Conservation (phyloP, 2,113 vertebrate species). For the Brienomyrus longianalis region DNA sequence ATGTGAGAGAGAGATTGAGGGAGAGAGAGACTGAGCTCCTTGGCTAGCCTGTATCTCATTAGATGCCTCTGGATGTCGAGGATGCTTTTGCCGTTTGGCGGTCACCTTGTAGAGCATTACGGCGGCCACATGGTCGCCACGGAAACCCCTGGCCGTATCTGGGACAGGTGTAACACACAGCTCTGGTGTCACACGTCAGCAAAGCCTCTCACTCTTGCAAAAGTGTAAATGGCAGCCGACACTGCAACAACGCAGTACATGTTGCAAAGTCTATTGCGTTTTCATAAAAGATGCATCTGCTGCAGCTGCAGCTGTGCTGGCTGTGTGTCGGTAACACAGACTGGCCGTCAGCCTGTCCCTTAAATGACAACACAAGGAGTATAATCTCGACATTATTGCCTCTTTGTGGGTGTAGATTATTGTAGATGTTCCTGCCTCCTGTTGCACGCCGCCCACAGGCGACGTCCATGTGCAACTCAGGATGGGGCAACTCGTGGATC, state of each 20-base stretch:
- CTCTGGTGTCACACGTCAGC: constrained; percentile 51
- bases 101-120: constrained; percentile 61
- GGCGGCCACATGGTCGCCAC: constrained; percentile 51
- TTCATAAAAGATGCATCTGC: neutral
- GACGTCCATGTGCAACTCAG: neutral
- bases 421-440: neutral
- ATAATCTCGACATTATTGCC: neutral
- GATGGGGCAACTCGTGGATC: neutral
- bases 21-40: neutral
- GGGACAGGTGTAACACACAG: constrained; percentile 54
- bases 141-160: constrained; percentile 57
- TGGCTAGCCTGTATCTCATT: constrained; percentile 7
- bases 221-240: neutral
- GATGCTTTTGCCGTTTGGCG: constrained; percentile 51
- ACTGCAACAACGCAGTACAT: neutral
- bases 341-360: neutral
- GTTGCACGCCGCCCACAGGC: neutral
- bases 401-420: neutral
- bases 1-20: neutral
- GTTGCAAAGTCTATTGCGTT: neutral
- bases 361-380: neutral
- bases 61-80: constrained; percentile 30
- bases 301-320: neutral
- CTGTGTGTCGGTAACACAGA: neutral
- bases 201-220: constrained; percentile 38